These are phyloP conservation scores for Nysson spinosus DNA, from an alignment of 2,888 invertebrate genomes.

Conservation along the genomic window DNA sequence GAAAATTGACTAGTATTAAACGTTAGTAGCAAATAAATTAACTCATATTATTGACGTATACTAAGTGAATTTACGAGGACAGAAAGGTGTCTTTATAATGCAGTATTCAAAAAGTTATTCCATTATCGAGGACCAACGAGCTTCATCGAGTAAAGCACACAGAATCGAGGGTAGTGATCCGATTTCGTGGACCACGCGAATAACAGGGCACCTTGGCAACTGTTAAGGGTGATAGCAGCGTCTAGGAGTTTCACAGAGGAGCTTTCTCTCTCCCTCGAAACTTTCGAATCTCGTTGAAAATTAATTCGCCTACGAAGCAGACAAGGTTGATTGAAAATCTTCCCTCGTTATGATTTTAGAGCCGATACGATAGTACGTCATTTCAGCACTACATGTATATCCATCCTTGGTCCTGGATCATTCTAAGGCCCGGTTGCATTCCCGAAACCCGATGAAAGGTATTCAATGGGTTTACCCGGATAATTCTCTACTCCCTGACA, in stretches of 20 bases:
- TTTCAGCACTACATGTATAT: background rate
- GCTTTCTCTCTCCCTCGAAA: constrained; percentile 32
- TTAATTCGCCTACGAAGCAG: constrained; percentile 34
- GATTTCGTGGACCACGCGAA: constrained; percentile 3
- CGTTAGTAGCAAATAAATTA: too few species aligned
- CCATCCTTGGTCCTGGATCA: too few species aligned
- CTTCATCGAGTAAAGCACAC: constrained; percentile 44
- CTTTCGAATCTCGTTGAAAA: constrained; percentile 45
- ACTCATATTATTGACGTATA: too few species aligned
- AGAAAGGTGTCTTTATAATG: too few species aligned
- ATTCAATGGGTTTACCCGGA: constrained; percentile 5
- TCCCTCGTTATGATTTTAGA: constrained; percentile 9
- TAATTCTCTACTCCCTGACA: constrained; percentile 16
- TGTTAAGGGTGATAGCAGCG: constrained; percentile 4
- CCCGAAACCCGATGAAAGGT: too few species aligned
- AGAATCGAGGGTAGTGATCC: constrained; percentile 29
- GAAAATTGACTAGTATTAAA: too few species aligned
- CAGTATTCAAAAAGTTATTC: constrained; percentile 34
- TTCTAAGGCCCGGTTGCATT: too few species aligned
- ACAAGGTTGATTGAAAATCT: constrained; percentile 40
- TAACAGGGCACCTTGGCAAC: constrained; percentile 10
- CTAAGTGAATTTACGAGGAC: too few species aligned
- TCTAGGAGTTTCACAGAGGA: constrained; percentile 11
- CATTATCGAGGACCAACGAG: constrained; percentile 34
- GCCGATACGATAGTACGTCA: background rate